phyloP scores from a whole-genome alignment of 2,113 vertebrate species.

The Clarias macrocephalus region DNA sequence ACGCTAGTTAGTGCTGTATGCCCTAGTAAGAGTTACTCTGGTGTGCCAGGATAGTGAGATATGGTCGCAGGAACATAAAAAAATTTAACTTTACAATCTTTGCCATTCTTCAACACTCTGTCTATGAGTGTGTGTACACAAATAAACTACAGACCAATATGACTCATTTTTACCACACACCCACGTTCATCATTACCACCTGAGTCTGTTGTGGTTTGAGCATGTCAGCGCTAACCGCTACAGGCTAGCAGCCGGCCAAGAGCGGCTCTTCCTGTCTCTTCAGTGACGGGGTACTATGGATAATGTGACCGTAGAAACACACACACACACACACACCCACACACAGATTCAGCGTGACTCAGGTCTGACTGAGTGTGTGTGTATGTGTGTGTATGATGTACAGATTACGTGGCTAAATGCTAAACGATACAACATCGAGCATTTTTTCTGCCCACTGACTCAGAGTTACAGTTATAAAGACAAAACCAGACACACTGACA shows the following conservation, averaged over 20 bases:
- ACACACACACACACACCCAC: not conserved
- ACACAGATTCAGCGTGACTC: not conserved
- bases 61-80: not conserved
- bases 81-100: not conserved
- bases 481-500: slow-evolving; percentile 1
- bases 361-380: not conserved
- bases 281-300: not conserved
- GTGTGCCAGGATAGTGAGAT: not conserved
- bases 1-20: not conserved
- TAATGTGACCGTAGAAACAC: not conserved
- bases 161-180: not conserved
- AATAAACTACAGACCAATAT: not conserved
- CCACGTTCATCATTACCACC: not conserved
- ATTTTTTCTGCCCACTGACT: slow-evolving; percentile 5
- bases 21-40: not conserved
- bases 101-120: not conserved
- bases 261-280: not conserved
- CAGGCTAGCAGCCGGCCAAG: not conserved
- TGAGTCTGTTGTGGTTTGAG: slow-evolving; percentile 9
- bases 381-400: not conserved
- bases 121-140: slow-evolving; percentile 34
- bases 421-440: slow-evolving; percentile 7
- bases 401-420: slow-evolving; percentile 28
- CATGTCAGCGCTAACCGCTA: slow-evolving; percentile 12
- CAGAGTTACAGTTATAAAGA: slow-evolving; percentile 8